Conservation (phyloP, 2,797 vertebrate genomes). For the Dicrostonyx torquatus region DNA sequence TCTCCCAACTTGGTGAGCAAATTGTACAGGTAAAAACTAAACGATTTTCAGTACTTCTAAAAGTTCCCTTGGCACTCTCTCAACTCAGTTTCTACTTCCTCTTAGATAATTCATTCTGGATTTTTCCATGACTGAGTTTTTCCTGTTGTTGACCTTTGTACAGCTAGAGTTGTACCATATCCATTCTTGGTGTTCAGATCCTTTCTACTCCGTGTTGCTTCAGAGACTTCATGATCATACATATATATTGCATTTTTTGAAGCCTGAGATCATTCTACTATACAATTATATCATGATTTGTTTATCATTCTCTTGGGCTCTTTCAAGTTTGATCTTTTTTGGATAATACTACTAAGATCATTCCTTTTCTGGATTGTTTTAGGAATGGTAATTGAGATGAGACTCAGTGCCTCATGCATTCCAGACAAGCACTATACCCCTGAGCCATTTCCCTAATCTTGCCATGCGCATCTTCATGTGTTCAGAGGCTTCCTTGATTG, state of each 20-base stretch:
- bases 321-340: background rate
- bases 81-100: background rate
- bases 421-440: background rate
- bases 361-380: background rate
- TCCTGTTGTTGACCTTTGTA: background rate
- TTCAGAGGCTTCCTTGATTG: background rate
- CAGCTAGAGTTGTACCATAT: background rate
- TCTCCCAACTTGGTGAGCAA: background rate
- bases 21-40: background rate
- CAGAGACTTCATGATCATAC: background rate
- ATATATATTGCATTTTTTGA: background rate
- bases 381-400: background rate
- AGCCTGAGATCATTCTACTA: background rate
- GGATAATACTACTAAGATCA: background rate
- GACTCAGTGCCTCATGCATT: background rate
- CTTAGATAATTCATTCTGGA: background rate
- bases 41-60: background rate
- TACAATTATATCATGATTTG: background rate
- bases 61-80: background rate
- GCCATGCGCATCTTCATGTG: background rate
- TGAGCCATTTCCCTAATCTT: background rate
- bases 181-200: background rate
- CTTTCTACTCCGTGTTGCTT: background rate
- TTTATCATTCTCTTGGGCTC: background rate
- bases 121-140: background rate